Evolutionary conservation across 35 echinoderm and acorn worm genomes (phyloP), one percentile per base, ranked within the genome.

Genomic region (Apostichopus japonicus): DNA sequence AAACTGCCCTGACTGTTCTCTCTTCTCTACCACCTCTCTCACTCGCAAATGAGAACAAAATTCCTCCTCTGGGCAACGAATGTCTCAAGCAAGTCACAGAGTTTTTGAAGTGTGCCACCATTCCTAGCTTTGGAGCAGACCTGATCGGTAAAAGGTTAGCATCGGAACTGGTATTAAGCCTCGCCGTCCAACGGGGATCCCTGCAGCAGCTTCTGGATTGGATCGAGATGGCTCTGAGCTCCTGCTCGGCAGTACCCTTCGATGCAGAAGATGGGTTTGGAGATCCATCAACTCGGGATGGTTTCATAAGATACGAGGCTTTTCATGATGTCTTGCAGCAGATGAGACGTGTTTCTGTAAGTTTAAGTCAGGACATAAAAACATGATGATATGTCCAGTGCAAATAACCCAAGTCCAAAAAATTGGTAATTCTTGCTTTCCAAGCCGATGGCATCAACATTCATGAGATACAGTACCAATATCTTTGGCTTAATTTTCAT

Each of bases 41-140:
- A 1, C 93, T 99, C 17, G 97, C 97, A n/a, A 99, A 99, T 84
- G 97, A 99, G 77, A 99, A 95, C 73, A 99, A 99, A 80, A 99
- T 99, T 56, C 97, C 97, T 0, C 88, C 86, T 23, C 92, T 99
- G 19, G 97, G 97, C 27, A 93, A 92, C 51, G 97, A 99, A 86
- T 99, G 97, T 55, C 78, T 99, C 21, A 94, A 94, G 71, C 97
- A 99, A 90, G 95, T 99, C 2, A 96, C 97, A 56, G 80, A 72
- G 54, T 99, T 99, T 55, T 79, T 99, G 63, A 99, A 99, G 79
- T 96, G 93, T 4, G 93, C 94, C 17, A 99, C 97, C 10, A 88
- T 99, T 77, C 97, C 97, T 13, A 94, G 89, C 24, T 99, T 92
- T 55, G 95, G 97, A 54, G 97, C 97, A 22, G 97, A 99, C 79